Conservation (phyloP, 92 coral and sea anemone genomes). For the Diadumene lineata region DNA sequence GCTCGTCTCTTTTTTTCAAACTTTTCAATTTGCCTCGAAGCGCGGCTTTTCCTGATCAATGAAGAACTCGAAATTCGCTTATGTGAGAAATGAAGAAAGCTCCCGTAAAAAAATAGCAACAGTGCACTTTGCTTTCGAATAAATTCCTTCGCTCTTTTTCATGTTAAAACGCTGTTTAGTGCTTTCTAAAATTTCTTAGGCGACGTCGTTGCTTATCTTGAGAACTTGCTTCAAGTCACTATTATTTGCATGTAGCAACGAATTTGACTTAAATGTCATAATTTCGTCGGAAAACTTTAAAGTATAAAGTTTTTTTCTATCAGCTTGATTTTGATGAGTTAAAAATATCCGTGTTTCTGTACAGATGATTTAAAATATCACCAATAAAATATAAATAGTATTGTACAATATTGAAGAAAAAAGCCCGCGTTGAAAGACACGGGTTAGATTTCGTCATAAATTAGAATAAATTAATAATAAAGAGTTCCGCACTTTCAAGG, state of each 20-base stretch:
- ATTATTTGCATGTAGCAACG: not conserved
- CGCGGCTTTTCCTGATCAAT: no score
- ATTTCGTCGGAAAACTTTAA: not conserved
- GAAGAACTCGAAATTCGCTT: no score
- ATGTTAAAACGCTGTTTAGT: not conserved
- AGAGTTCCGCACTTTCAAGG: not conserved
- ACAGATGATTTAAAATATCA: slow-evolving; percentile 23
- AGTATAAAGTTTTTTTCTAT: not conserved
- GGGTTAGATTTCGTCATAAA: slow-evolving; percentile 13
- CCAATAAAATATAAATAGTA: slow-evolving; percentile 31
- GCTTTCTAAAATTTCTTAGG: not conserved
- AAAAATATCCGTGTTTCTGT: slow-evolving; percentile 11
- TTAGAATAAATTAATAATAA: slow-evolving; percentile 26
- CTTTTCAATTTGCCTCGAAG: no score
- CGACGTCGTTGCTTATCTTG: not conserved
- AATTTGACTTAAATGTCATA: not conserved
- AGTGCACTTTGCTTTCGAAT: no score
- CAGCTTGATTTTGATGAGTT: not conserved
- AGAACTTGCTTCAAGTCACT: not conserved
- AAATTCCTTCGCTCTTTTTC: not conserved
- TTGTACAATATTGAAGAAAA: slow-evolving; percentile 24
- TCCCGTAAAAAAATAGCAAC: no score
- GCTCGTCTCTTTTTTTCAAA: no score
- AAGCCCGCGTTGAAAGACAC: not conserved
- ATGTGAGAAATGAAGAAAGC: no score